phyloP scores from a whole-genome alignment of 2,797 vertebrate species.

The Eulemur rubriventer region DNA sequence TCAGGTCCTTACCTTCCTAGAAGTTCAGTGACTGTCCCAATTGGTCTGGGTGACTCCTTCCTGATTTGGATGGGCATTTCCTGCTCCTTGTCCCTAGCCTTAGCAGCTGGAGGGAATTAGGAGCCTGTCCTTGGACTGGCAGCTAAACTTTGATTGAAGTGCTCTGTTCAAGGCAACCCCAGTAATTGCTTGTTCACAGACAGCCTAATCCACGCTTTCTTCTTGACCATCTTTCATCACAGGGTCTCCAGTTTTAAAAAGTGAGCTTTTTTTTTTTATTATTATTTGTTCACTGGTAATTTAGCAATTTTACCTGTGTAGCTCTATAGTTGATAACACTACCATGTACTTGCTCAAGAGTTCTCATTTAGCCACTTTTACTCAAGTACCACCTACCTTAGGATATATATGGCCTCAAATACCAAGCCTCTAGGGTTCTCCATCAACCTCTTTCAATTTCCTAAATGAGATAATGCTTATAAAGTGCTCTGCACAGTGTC shows the following conservation, averaged over 20 bases:
- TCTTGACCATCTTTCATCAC: not conserved
- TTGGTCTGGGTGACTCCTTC: not conserved
- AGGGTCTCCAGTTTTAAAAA: not conserved
- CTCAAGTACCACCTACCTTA: not conserved
- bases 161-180: not conserved
- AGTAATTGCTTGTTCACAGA: not conserved
- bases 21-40: not conserved
- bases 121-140: not conserved
- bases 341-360: not conserved
- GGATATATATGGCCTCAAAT: not conserved
- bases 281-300: not conserved
- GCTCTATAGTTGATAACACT: not conserved
- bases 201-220: not conserved
- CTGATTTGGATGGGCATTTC: not conserved
- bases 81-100: not conserved
- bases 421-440: not conserved
- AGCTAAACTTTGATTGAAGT: not conserved
- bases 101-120: not conserved
- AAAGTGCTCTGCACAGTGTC: not conserved
- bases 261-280: not conserved
- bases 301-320: not conserved
- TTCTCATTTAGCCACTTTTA: not conserved
- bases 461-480: not conserved
- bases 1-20: not conserved
- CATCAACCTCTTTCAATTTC: not conserved